Percentiles rank a stretch among this genome's conserved stretches.
These are phyloP conservation scores for Campoplex nolae DNA, from an alignment of 2,888 invertebrate genomes.

Conservation along the genomic window DNA sequence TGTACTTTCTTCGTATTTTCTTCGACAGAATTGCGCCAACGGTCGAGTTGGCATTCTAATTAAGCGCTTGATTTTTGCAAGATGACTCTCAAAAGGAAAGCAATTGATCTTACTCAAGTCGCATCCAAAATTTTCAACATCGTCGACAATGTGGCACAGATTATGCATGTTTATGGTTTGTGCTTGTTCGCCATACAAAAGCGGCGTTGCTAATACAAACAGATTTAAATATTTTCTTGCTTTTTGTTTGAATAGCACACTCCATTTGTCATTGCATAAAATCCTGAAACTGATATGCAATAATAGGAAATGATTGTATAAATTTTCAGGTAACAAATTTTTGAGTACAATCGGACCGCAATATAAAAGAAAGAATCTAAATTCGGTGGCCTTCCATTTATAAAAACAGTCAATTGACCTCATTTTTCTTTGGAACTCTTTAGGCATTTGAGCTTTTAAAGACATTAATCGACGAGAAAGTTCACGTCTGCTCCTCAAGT, in stretches of 20 bases:
- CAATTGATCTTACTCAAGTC: conserved; percentile 55
- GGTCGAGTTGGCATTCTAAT: conserved; percentile 44
- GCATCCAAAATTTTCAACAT: conserved; percentile 26
- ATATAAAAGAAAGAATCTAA: too few species aligned
- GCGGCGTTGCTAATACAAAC: conserved; percentile 11
- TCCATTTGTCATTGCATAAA: conserved; percentile 28
- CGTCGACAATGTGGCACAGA: conserved; percentile 44
- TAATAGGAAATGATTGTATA: conserved; percentile 53
- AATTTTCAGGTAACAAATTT: conserved; percentile 23
- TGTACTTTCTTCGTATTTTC: conserved; percentile 5
- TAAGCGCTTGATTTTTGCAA: conserved; percentile 34
- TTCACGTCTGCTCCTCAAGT: background rate
- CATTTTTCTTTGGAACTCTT: conserved; percentile 56
- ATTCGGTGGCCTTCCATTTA: conserved; percentile 54
- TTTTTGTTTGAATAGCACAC: conserved; percentile 11
- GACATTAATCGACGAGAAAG: conserved; percentile 19
- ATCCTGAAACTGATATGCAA: conserved; percentile 36
- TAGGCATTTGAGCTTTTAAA: conserved; percentile 2
- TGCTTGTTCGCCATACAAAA: conserved; percentile 36
- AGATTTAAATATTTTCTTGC: conserved; percentile 26
- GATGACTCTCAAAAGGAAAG: conserved; percentile 48
- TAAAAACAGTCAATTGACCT: conserved; percentile 8
- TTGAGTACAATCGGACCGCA: too few species aligned
- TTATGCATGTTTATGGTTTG: conserved; percentile 51
- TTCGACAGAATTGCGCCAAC: conserved; percentile 28